These are phyloP conservation scores for Rosalia funebris DNA, from an alignment of 2,888 invertebrate genomes.

Conservation along the genomic window DNA sequence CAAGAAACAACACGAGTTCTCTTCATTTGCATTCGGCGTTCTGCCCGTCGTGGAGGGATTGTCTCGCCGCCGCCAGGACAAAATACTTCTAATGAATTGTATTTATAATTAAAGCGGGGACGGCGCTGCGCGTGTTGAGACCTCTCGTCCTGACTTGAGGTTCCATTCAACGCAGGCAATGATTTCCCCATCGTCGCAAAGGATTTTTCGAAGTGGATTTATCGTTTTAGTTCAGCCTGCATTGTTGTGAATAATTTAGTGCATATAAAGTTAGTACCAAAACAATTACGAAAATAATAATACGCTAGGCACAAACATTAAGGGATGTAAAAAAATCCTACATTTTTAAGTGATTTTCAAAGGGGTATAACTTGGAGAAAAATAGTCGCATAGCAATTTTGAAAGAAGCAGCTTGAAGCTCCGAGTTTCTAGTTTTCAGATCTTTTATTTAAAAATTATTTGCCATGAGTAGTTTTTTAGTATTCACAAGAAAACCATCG, in stretches of 20 bases:
- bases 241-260: not conserved
- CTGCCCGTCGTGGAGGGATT: constrained; percentile 46
- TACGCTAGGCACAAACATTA: too few species aligned
- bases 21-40: constrained; percentile 53
- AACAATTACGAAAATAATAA: too few species aligned
- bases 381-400: too few species aligned
- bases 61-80: constrained; percentile 39
- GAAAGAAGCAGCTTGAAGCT: too few species aligned
- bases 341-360: too few species aligned
- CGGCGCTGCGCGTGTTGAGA: not conserved
- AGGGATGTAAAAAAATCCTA: too few species aligned
- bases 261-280: too few species aligned
- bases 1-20: constrained; percentile 50
- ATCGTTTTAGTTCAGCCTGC: not conserved
- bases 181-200: not conserved
- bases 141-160: not conserved
- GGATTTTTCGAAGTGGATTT: not conserved
- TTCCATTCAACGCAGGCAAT: not conserved
- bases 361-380: too few species aligned
- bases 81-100: constrained; percentile 21
- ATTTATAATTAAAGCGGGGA: constrained; percentile 19
- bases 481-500: too few species aligned
- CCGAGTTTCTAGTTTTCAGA: too few species aligned
- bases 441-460: too few species aligned
- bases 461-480: too few species aligned